Evolutionary conservation across 2,797 vertebrate genomes (phyloP), one percentile per base, ranked within the genome.

Genomic region (Galaxias olidus): DNA sequence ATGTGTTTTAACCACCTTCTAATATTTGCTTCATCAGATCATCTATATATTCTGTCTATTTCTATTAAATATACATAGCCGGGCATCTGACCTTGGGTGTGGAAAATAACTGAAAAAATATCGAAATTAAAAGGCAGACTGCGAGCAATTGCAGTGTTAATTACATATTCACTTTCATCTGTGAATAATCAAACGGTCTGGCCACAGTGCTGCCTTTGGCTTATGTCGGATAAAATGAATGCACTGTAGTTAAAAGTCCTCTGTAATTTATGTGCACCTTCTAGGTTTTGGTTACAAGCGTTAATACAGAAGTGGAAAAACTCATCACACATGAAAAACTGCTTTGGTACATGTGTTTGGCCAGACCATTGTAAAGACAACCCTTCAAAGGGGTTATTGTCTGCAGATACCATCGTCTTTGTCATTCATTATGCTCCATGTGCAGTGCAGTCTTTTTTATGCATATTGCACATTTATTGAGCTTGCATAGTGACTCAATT

Each of bases 141-240:
- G 92, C 88, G 89, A 88, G 93, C 92, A 95, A 95, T 96, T 96
- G 94, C 82, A 90, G 90, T 86, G 91, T 93, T 96, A 95, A 96
- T 96, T 94, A 92, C 88, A 90, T 91, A 96, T 97, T 96, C 94
- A 94, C 94, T 95, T 96, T 96, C 90, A 96, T 95, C 89, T 80
- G 49, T 20, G 46, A 20, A 55, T 69, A 76, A 80, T 78, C 69
- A 66, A 67, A 71, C 66, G 69, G 72, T 79, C 69, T 77, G 68
- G 73, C 55, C 72, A 79, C 59, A 47, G 42, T 63, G 75, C 63
- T 69, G 72, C 74, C 59, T 65, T 55, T 74, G 72, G 58, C 59
- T 72, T 49, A 75, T 68, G 60, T 82, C 72, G 71, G 72, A 79
- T 74, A 47, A 66, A 46, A 44, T 5, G 20, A 7, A 46, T 20